Evolutionary conservation across 2,797 vertebrate genomes (phyloP).

Genomic region (Heliangelus exortis): DNA sequence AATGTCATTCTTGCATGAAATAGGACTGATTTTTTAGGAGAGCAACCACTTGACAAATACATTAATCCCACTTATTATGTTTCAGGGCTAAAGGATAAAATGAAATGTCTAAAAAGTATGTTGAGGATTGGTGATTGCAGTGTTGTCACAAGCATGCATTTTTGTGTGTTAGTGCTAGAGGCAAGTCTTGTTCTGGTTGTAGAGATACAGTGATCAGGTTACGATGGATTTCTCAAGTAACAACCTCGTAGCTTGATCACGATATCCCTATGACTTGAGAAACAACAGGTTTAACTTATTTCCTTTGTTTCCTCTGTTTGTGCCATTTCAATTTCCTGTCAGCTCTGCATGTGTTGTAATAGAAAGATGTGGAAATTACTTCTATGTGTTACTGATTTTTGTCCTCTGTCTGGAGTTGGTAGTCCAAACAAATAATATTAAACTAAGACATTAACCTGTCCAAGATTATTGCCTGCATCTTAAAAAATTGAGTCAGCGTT

Average conservation of each 20-base stretch:
- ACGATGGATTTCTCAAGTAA: constrained; percentile 70
- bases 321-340: background rate
- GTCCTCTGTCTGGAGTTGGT: background rate
- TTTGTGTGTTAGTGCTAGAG: constrained; percentile 41
- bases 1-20: background rate
- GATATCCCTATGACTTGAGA: constrained; percentile 71
- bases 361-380: background rate
- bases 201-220: constrained; percentile 79
- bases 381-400: background rate
- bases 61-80: constrained; percentile 59
- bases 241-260: constrained; percentile 75
- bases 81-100: constrained; percentile 83
- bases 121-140: constrained; percentile 40
- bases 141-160: constrained; percentile 65
- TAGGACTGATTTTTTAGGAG: background rate
- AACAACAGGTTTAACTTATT: background rate
- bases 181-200: constrained; percentile 64
- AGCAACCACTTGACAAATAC: background rate
- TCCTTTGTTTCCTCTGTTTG: background rate
- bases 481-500: background rate
- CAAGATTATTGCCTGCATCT: background rate
- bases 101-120: constrained; percentile 82
- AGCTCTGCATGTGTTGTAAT: background rate
- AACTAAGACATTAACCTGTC: background rate
- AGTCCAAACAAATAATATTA: background rate